These are phyloP conservation scores for Pipistrellus pipistrellus DNA, from an alignment of 2,797 vertebrate genomes.

Conservation along the genomic window DNA sequence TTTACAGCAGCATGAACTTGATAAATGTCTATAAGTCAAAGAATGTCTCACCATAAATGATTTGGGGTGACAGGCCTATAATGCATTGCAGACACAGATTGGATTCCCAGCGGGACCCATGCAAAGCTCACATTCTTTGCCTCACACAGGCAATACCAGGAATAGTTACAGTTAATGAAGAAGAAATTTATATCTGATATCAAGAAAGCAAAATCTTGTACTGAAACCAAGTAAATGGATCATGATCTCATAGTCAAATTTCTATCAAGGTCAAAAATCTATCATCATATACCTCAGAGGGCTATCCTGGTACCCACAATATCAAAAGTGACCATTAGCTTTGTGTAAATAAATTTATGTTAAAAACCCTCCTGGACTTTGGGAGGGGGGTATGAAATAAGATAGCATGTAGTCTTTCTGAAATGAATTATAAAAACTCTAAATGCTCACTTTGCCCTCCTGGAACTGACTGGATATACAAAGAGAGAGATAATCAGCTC, in stretches of 20 bases:
- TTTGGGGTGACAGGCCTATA: constrained; percentile 63
- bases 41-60: constrained; percentile 64
- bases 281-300: neutral
- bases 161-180: neutral
- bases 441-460: neutral
- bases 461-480: neutral
- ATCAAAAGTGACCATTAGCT: neutral
- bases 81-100: constrained; percentile 56
- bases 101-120: constrained; percentile 16
- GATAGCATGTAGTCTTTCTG: neutral
- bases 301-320: neutral
- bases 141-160: neutral
- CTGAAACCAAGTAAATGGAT: neutral
- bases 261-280: neutral
- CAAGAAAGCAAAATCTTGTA: neutral
- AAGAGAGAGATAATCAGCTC: neutral
- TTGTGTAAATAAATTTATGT: neutral
- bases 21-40: constrained; percentile 74
- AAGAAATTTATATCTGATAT: neutral
- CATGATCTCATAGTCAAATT: neutral
- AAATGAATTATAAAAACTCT: neutral
- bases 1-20: constrained; percentile 73
- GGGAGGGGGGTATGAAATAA: neutral
- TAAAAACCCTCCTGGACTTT: neutral
- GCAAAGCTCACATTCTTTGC: neutral